Evolutionary conservation across 2,113 vertebrate species (phyloP), one percentile per base, ranked within the genome.

Genomic region (Syrmaticus mikado): DNA sequence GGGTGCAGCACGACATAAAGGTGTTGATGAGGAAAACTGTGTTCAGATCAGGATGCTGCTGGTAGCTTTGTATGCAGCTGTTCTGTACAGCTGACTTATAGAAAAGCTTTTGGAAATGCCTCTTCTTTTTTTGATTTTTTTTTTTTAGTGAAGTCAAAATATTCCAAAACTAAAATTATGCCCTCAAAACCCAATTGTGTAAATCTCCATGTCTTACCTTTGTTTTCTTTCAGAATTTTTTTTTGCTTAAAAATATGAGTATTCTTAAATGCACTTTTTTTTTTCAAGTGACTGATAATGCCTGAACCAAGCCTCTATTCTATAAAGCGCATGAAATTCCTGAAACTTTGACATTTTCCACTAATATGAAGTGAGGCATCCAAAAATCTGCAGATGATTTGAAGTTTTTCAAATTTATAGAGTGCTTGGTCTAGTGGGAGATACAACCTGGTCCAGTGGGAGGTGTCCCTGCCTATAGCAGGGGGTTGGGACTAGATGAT

Each of bases 61-160:
- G 25, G 34, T 52, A 36, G 32, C 8, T 30, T 57, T 10, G 11
- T 34, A 43, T 43, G 74, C 12, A 46, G n/a, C 11, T 86, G 11
- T 90, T 85, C 30, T 57, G 18, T 79, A 10, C 18, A 67, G 28
- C 45, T 36, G 61, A 4, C 4, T 16, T 73, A 24, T 74, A 67
- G 85, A 84, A 50, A 14, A 53, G 5, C 5, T 71, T 83, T 65
- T 53, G 73, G 71, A 45, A 64, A 27, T 3, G 65, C 17, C 7
- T 15, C 1, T 74, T 43, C 1, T 6, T 41, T 41, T 10, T 36
- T 6, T 13, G 11, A 5, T 1, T 52, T 41, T 58, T 1, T 52
- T 41, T 58, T 50, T 82, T 50, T 41, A 32, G 19, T 32, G 8
- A n/a, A 48, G 12, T 71, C 9, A 71, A 55, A 50, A 45, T 78